A percentile compares a stretch with the other conserved stretches of the same genome.
phyloP scores from a whole-genome alignment of 1,140 invertebrate species.

The Saccostrea echinata region DNA sequence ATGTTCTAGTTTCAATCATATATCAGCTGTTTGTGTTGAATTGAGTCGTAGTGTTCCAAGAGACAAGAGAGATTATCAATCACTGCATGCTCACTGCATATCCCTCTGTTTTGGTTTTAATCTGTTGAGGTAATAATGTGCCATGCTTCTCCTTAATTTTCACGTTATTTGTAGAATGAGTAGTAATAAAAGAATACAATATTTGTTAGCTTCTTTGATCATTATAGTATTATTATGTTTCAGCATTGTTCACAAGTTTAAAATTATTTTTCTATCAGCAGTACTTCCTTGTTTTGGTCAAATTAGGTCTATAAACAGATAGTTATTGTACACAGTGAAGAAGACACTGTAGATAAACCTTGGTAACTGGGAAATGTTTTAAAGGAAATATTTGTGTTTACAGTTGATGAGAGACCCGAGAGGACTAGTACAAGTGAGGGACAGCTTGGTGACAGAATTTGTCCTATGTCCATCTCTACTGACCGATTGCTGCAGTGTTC shows the following conservation, averaged over 20 bases:
- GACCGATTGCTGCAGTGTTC: background rate
- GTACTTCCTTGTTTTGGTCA: background rate
- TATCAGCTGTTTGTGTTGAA: background rate
- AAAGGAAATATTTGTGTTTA: background rate
- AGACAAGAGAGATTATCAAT: background rate
- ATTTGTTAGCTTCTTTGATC: too few relatives aligned
- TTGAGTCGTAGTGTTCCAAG: background rate
- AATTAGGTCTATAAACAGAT: too few relatives aligned
- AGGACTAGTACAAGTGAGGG: background rate
- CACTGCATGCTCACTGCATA: background rate
- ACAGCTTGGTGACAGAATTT: background rate
- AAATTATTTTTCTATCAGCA: background rate
- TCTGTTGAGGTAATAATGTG: background rate
- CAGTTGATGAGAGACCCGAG: slow-evolving; percentile 26
- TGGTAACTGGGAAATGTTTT: background rate
- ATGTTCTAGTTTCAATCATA: background rate
- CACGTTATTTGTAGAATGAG: too few relatives aligned
- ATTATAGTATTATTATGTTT: background rate
- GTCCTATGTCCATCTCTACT: slow-evolving; percentile 1
- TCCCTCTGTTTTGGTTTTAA: background rate
- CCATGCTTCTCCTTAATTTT: background rate
- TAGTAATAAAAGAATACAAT: too few relatives aligned
- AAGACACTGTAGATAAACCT: background rate
- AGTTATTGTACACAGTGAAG: background rate
- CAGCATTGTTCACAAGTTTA: background rate